phyloP scores from a whole-genome alignment of 1,140 invertebrate genomes.

The Papilio machaon region DNA sequence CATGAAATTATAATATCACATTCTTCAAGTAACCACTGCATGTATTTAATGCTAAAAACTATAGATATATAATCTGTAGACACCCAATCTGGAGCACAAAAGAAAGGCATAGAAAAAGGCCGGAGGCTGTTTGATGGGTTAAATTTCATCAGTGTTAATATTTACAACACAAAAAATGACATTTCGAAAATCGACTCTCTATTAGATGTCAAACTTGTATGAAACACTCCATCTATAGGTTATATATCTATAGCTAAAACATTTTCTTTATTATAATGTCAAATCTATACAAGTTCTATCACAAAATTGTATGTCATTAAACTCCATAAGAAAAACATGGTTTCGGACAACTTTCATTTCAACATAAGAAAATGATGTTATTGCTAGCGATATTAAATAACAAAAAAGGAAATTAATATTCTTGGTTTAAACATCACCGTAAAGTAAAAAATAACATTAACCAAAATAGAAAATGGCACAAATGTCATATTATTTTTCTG shows the following conservation, averaged over 20 bases:
- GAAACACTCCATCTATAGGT: too few species aligned
- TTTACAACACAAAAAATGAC: too few species aligned
- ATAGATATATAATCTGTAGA: too few species aligned
- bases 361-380: not conserved
- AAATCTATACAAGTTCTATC: conserved; percentile 22
- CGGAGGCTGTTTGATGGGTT: too few species aligned
- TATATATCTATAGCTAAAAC: not conserved
- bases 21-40: not conserved
- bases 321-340: not conserved
- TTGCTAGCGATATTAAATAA: not conserved
- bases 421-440: conserved; percentile 41
- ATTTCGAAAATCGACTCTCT: too few species aligned
- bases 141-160: too few species aligned
- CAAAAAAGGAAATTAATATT: not conserved
- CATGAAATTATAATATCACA: conserved; percentile 15
- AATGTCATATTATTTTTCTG: conserved; percentile 49
- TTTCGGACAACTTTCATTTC: not conserved
- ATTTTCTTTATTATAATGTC: conserved; percentile 20
- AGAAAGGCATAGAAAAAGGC: too few species aligned
- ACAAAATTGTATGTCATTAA: conserved; percentile 34
- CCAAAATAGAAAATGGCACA: conserved; percentile 64
- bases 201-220: too few species aligned
- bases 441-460: conserved; percentile 42
- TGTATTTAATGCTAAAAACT: conserved; percentile 3
- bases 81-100: too few species aligned